Conservation (phyloP, 2,888 invertebrate genomes). For the Drosophila glabriapex region DNA sequence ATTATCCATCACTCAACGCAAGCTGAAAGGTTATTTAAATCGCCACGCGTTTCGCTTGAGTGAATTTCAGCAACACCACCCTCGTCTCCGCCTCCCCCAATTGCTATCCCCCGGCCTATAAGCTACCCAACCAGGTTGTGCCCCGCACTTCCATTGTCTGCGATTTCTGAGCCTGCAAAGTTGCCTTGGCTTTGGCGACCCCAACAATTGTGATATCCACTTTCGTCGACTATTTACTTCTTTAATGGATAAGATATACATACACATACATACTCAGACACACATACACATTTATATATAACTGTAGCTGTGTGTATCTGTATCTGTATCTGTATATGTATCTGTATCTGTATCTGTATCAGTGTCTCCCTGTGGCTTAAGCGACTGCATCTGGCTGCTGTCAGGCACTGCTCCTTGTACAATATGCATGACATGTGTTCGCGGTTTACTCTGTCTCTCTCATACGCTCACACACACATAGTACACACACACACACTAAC, state of each 20-base stretch:
- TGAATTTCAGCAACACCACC: conserved; percentile 18
- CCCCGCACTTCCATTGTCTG: conserved; percentile 26
- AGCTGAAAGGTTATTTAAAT: conserved; percentile 61
- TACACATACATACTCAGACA: background rate
- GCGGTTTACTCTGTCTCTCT: conserved; percentile 9
- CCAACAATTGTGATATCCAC: conserved; percentile 23
- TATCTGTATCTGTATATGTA: background rate
- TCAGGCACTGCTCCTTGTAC: conserved; percentile 42
- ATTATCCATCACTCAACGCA: conserved; percentile 57
- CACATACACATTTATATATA: background rate
- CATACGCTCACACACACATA: conserved; percentile 3
- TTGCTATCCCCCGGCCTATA: background rate
- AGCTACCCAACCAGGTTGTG: background rate
- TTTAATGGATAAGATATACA: conserved; percentile 7
- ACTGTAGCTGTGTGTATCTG: background rate
- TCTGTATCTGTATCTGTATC: background rate
- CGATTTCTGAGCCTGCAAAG: conserved; percentile 35
- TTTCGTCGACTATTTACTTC: conserved; percentile 15
- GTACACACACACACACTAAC: background rate
- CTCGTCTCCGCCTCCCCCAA: background rate
- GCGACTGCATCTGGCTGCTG: conserved; percentile 54
- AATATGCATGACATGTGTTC: conserved; percentile 53
- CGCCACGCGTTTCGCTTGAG: conserved; percentile 56
- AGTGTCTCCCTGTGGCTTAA: conserved; percentile 25
- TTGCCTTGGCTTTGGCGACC: conserved; percentile 22